Conservation (phyloP, 2,113 vertebrate species). For the Ameiurus melas region DNA sequence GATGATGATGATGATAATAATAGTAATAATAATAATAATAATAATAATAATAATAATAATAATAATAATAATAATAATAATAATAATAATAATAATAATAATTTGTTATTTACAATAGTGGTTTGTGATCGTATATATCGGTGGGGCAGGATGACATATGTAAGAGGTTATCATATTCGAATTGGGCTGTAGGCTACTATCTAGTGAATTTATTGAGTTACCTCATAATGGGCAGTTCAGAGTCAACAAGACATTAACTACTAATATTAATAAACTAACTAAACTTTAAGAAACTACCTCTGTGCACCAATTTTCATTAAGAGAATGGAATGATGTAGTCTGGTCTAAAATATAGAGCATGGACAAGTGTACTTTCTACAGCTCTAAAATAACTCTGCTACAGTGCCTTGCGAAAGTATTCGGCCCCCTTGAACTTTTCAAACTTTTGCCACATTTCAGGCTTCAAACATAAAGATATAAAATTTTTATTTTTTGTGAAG, state of each 20-base stretch:
- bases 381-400: too few species aligned
- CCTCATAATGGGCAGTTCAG: neutral
- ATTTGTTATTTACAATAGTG: neutral
- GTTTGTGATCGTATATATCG: neutral
- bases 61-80: neutral
- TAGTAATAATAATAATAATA: neutral
- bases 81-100: neutral
- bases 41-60: neutral
- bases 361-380: too few species aligned
- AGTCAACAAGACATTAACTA: neutral
- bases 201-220: neutral
- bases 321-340: neutral
- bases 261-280: neutral
- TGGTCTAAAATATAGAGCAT: too few species aligned
- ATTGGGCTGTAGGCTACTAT: neutral
- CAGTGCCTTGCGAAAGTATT: too few species aligned
- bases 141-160: neutral
- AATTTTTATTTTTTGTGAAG: too few species aligned
- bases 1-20: neutral
- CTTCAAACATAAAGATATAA: too few species aligned
- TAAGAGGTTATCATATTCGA: neutral
- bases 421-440: too few species aligned
- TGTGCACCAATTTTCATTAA: neutral
- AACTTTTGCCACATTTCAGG: too few species aligned
- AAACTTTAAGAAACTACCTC: neutral